These are phyloP conservation scores for Scalopus aquaticus DNA, from an alignment of 2,113 vertebrate species.

Conservation along the genomic window DNA sequence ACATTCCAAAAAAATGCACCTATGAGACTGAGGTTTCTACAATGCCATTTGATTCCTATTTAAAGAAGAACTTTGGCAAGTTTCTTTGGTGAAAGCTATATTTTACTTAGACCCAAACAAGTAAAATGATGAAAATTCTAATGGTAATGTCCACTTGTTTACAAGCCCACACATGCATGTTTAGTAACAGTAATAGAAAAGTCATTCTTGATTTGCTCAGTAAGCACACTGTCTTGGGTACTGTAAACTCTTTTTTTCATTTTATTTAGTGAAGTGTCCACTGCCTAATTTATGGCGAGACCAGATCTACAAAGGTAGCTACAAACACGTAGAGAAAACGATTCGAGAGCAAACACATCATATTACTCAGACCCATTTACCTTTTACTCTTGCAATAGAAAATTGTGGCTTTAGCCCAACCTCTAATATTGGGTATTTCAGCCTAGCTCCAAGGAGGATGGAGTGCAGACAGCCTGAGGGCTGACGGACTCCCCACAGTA, in stretches of 20 bases:
- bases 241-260: neutral
- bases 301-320: neutral
- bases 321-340: neutral
- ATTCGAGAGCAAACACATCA: no score
- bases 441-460: neutral
- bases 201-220: no score
- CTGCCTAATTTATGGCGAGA: neutral
- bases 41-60: neutral
- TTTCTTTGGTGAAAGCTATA: neutral
- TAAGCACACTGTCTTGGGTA: neutral
- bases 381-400: neutral
- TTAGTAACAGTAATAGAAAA: neutral
- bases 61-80: neutral
- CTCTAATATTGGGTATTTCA: no score
- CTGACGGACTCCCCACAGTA: no score
- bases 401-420: neutral
- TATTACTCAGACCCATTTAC: no score
- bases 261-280: neutral
- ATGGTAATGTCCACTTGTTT: accelerated
- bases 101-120: neutral
- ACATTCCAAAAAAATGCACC: neutral
- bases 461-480: accelerated
- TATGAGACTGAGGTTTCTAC: neutral
- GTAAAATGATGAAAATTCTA: neutral
- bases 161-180: neutral